Evolutionary conservation across 2,888 invertebrate genomes (phyloP), one percentile per base, ranked within the genome.

Genomic region (Coelinius sp.): DNA sequence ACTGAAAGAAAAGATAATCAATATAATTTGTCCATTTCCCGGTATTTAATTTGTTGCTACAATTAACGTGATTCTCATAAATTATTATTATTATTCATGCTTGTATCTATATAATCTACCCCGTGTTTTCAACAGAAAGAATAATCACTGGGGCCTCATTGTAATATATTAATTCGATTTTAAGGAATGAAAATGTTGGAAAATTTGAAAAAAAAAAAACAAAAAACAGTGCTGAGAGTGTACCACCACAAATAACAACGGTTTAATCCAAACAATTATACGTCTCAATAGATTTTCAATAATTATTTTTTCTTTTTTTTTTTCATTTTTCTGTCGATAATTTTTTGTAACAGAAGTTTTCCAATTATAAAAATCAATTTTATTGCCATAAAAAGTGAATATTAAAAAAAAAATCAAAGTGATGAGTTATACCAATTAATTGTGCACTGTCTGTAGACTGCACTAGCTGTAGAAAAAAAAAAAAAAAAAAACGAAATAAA

Each of bases 41-140:
- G 38, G 41, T 63, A 35, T 59, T 35, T 59, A 35, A 59, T 63
- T 38, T 25, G 41, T 63, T 63, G 63, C 63, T 63, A 63, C 41
- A 63, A 63, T 63, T 63, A 63, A 63, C 38, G 63, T 41, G 41
- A 44, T 63, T 63, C 24, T 63, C 14, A 38, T 62, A 24, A 63
- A 63, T 78, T 75, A 73, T 78, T 79, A 79, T 76, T 65, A 70
- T 81, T 75, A 77, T 76, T 66, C 73, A 76, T 80, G 78, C 78
- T 82, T 80, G 74, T 81, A 77, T 77, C 70, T 82, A 79, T 75
- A 78, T 78, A 76, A 74, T 38, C 22, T 71, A 75, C 74, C 71
- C 75, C 56, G 44, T 56, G 53, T 41, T 56, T 41, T 41, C 35
- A 27, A 38, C 38, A 68, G 17, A 44, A 66, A 49, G n/a, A 56